Conservation (phyloP, 2,113 vertebrate species). For the Salvelinus sp. region DNA sequence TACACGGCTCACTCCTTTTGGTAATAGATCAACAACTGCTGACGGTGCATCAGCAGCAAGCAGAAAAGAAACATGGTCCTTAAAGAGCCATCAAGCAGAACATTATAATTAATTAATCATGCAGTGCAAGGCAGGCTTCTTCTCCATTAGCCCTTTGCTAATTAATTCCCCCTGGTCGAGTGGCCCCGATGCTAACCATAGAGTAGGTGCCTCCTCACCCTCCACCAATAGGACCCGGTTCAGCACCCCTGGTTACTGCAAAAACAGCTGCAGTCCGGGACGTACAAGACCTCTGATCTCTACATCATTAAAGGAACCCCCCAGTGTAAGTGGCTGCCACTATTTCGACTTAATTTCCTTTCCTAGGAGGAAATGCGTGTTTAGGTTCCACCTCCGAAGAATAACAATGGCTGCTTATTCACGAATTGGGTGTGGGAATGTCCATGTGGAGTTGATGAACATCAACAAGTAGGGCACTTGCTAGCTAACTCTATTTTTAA, state of each 20-base stretch:
- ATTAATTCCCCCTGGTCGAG: constrained; percentile 45
- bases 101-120: constrained; percentile 78
- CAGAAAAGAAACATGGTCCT: constrained; percentile 56
- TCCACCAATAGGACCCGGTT: constrained; percentile 27
- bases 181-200: constrained; percentile 52
- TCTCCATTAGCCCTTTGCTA: constrained; percentile 69
- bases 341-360: background rate
- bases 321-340: background rate
- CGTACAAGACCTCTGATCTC: constrained; percentile 30
- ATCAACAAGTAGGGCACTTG: too few species aligned
- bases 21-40: constrained; percentile 68
- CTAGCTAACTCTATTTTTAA: too few species aligned
- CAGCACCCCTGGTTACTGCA: constrained; percentile 41
- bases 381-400: too few species aligned
- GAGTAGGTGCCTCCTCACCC: constrained; percentile 47
- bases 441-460: too few species aligned
- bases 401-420: too few species aligned
- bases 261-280: constrained; percentile 36
- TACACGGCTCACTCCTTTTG: constrained; percentile 51
- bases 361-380: background rate
- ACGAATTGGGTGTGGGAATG: background rate
- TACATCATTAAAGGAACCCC: constrained; percentile 17
- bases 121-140: constrained; percentile 57
- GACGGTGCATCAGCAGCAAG: constrained; percentile 64
- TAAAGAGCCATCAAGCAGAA: constrained; percentile 73